These are phyloP conservation scores for Lytechinus variegatus DNA, from an alignment of 35 echinoderm and acorn worm genomes.

Conservation along the genomic window DNA sequence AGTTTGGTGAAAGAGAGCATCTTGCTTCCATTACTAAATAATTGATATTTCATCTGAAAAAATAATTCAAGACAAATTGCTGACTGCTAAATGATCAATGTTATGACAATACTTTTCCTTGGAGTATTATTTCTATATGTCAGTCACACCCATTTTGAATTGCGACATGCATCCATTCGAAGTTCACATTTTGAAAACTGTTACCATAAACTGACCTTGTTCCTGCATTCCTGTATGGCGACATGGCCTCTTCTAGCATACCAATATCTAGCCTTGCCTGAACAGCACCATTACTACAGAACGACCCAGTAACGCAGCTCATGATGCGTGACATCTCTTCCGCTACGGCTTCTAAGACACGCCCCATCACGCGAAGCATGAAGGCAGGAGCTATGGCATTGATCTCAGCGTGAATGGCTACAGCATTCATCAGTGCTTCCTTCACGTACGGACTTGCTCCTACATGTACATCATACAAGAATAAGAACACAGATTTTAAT, in stretches of 20 bases:
- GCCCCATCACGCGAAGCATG: constrained; percentile 91
- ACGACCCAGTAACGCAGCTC: constrained; percentile 78
- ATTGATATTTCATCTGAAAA: too few species aligned
- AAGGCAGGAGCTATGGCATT: constrained; percentile 94
- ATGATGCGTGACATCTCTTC: constrained; percentile 95
- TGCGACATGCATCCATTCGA: too few species aligned
- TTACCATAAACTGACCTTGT: constrained; percentile 69
- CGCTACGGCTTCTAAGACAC: constrained; percentile 79
- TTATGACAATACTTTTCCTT: too few species aligned
- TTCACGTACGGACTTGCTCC: constrained; percentile 92
- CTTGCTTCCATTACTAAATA: too few species aligned
- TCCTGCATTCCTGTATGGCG: constrained; percentile 90
- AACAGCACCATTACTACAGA: constrained; percentile 79
- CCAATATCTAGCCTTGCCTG: constrained; percentile 89
- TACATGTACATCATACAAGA: constrained; percentile 49
- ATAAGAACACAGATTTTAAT: not conserved
- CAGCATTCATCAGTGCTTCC: constrained; percentile 82
- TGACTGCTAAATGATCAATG: too few species aligned
- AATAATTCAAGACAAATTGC: too few species aligned
- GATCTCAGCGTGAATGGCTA: constrained; percentile 92
- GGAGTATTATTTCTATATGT: too few species aligned
- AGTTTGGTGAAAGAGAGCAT: too few species aligned
- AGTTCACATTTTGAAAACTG: not conserved
- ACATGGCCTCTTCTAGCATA: constrained; percentile 81
- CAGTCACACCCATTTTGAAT: too few species aligned